Conservation (phyloP, 2,888 invertebrate genomes). For the Oithona nana region DNA sequence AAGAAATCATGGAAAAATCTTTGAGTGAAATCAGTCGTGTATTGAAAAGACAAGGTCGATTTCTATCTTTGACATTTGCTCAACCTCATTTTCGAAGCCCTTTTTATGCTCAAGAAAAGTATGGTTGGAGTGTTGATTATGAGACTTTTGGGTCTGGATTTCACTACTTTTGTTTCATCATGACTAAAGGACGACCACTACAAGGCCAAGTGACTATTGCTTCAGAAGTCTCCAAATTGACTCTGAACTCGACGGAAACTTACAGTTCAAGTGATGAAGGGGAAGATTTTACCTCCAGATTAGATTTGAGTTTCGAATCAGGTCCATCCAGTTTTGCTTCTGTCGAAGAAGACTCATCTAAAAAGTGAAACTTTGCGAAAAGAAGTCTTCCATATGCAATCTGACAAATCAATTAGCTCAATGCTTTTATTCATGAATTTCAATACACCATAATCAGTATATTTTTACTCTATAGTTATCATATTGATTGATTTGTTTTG, state of each 20-base stretch:
- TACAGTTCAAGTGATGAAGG: background rate
- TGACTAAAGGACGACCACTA: background rate
- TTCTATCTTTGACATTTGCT: slow-evolving; percentile 5
- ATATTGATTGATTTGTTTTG: no score
- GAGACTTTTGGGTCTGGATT: background rate
- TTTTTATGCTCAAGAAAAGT: background rate
- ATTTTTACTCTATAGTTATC: no score
- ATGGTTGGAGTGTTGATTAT: background rate
- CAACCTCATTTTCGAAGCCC: slow-evolving; percentile 14
- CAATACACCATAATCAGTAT: no score
- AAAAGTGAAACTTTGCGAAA: no score
- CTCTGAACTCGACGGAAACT: background rate
- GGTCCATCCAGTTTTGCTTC: background rate
- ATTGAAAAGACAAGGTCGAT: background rate
- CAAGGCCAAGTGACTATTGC: background rate
- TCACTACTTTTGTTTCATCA: background rate
- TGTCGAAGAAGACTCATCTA: background rate
- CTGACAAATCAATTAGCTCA: no score
- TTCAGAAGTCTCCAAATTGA: background rate
- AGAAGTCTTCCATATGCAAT: no score
- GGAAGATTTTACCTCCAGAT: background rate
- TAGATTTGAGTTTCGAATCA: background rate
- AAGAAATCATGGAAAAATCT: background rate
- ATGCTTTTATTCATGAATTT: no score
- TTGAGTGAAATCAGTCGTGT: slow-evolving; percentile 8